phyloP scores from a whole-genome alignment of 2,888 invertebrate genomes.

The Eupelmus urozonus region DNA sequence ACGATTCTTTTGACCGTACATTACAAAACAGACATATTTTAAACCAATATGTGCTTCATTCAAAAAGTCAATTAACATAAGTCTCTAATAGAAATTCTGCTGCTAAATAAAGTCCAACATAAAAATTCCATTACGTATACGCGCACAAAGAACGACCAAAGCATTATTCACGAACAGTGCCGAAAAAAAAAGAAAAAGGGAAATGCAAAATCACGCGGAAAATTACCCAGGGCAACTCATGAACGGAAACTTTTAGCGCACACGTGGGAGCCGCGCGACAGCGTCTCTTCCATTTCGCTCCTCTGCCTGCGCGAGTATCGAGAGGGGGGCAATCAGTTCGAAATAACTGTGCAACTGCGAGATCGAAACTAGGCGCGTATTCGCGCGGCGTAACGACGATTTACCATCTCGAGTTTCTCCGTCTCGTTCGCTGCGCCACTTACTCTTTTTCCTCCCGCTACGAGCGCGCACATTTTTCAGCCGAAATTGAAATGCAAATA shows the following conservation, averaged over 20 bases:
- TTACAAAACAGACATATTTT: too few relatives aligned
- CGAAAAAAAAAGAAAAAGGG: not conserved
- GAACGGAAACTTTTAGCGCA: constrained; percentile 1
- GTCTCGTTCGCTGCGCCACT: not conserved
- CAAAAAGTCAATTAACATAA: too few relatives aligned
- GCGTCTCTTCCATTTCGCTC: not conserved
- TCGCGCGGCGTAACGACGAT: constrained; percentile 52
- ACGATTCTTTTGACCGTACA: too few relatives aligned
- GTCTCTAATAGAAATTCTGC: too few relatives aligned
- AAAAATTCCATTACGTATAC: too few relatives aligned
- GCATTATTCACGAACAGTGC: not conserved
- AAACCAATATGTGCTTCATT: too few relatives aligned
- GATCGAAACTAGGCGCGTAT: not conserved
- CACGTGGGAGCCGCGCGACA: not conserved
- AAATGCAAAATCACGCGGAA: constrained; percentile 6
- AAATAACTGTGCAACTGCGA: constrained; percentile 18
- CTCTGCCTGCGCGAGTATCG: not conserved
- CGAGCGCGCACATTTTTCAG: constrained; percentile 52
- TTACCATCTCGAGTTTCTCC: constrained; percentile 47
- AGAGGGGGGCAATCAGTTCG: constrained; percentile 33
- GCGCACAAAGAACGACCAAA: too few relatives aligned
- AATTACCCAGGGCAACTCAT: constrained; percentile 7
- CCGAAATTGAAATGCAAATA: constrained; percentile 60
- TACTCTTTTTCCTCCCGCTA: not conserved
- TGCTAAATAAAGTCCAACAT: too few relatives aligned